Evolutionary conservation across 1,140 invertebrate genomes (phyloP), one percentile per base, ranked within the genome.

Genomic region (Bactericera cockerelli): DNA sequence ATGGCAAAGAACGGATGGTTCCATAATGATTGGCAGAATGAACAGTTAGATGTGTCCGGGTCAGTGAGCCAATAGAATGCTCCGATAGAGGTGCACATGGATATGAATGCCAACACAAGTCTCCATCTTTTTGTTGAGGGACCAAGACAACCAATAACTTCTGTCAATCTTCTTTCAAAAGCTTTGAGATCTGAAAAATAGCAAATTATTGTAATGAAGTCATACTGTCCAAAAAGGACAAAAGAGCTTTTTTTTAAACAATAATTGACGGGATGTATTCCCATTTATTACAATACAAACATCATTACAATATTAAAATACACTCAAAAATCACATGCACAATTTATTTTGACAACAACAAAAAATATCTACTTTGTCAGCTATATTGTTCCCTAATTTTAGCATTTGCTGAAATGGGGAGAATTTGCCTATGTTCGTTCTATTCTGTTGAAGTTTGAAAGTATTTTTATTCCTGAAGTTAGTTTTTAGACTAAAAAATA

Each of bases 1-100:
- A 93, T 71, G n/a, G 92, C 86, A 73, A 98, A 98, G 68, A 96
- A 91, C n/a, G 87, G 85, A 79, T 98, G 94, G 72, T 95, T 95
- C 68, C 81, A 82, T 22, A 98, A 75, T 8, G 93, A 97, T 70
- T 96, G 88, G 11, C 84, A 81, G 59, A 98, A 84, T 19, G 90
- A 83, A 14, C 96, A 85, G 62, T 87, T 80, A 39, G 86, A 81
- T 21, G 90, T 94, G 57, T 86, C 79, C 0, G 92, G 90, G 75
- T 98, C 93, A 66, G 84, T 86, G 3, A 98, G 74, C 93, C 93
- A 97, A 66, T 92, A 87, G 80, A 87, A 93, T 13, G 93, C 93
- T 22, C 91, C 90, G 56, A 91, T 82, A 22, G 89, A 87, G 61
- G 91, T 93, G 65, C 88, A 92, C 2, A 92, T 74, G 10, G 90